phyloP scores from a whole-genome alignment of 2,113 vertebrate genomes.

The Cavia aperea region DNA sequence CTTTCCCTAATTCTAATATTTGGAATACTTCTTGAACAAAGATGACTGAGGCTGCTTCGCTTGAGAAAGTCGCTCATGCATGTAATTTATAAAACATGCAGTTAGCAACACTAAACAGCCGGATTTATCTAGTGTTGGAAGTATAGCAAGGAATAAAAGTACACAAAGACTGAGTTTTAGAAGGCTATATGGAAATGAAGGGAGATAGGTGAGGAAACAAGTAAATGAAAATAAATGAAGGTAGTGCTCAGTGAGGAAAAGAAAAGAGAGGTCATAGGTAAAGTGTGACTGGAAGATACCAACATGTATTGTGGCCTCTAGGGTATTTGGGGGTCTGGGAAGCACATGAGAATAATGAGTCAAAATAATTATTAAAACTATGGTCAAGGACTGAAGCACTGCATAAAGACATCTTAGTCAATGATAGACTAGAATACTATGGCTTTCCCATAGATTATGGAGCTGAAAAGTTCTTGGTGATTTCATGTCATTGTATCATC shows the following conservation, averaged over 20 bases:
- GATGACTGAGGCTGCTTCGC: background rate
- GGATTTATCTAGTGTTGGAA: background rate
- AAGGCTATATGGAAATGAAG: background rate
- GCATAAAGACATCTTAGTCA: background rate
- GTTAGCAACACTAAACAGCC: background rate
- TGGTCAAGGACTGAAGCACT: background rate
- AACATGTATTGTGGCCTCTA: background rate
- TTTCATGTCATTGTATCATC: background rate
- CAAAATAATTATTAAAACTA: background rate
- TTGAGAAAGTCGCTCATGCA: conserved; percentile 11
- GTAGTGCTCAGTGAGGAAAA: background rate
- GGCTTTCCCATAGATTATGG: background rate
- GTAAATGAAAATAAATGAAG: background rate
- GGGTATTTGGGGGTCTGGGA: background rate
- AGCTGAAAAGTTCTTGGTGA: background rate
- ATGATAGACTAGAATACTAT: background rate
- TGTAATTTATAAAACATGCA: background rate
- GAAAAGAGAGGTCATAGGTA: background rate
- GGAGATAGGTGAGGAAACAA: too few species aligned
- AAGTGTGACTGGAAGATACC: background rate
- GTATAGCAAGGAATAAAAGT: background rate
- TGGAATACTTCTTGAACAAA: background rate
- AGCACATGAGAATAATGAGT: background rate
- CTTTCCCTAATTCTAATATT: background rate
- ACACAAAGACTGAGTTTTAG: background rate